A percentile compares a stretch with the other conserved stretches of the same genome.
These are phyloP conservation scores for Acrocephalus kingi DNA, from an alignment of 2,113 vertebrate genomes.

Conservation along the genomic window DNA sequence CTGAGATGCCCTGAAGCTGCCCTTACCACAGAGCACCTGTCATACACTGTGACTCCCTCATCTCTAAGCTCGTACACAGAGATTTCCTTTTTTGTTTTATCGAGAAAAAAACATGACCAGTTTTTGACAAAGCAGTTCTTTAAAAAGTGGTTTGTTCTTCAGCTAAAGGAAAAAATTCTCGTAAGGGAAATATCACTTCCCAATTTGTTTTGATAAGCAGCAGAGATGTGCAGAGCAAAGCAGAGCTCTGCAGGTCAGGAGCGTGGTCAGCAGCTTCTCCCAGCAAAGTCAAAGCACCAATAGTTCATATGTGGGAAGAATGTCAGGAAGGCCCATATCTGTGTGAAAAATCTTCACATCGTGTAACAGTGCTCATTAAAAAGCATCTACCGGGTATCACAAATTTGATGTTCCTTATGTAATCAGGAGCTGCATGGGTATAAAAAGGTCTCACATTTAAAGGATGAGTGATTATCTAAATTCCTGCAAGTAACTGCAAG, in stretches of 20 bases:
- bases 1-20: not conserved
- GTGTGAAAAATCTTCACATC: not conserved
- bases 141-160: not conserved
- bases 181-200: not conserved
- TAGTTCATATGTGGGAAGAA: not conserved
- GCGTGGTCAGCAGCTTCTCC: not conserved
- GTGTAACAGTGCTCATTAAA: not conserved
- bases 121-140: not conserved
- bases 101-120: not conserved
- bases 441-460: constrained; percentile 15
- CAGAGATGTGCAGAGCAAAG: not conserved
- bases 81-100: not conserved
- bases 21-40: not conserved
- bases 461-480: not conserved
- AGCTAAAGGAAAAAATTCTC: not conserved
- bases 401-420: not conserved
- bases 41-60: not conserved
- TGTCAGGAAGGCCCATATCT: not conserved
- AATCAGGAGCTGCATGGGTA: not conserved
- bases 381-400: not conserved
- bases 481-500: constrained; percentile 51
- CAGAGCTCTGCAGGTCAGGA: not conserved
- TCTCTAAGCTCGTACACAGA: not conserved
- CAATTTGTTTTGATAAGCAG: not conserved
- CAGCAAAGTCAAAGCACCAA: not conserved